These are phyloP conservation scores for Porites australiensis DNA, from an alignment of 64 coral and sea anemone species.

Conservation along the genomic window DNA sequence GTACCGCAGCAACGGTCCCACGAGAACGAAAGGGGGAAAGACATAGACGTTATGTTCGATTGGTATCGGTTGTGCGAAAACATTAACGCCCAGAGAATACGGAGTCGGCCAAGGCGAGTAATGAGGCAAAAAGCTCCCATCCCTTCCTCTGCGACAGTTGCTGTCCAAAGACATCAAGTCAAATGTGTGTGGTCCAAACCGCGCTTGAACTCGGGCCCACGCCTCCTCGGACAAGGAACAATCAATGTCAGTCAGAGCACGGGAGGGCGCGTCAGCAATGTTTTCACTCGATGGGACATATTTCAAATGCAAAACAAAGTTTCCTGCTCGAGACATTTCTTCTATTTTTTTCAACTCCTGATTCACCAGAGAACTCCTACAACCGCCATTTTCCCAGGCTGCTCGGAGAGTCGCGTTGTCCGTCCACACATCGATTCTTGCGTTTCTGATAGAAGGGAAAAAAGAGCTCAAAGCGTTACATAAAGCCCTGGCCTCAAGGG, in stretches of 20 bases:
- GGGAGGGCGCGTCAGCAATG: conserved; percentile 18
- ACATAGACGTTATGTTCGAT: conserved; percentile 37
- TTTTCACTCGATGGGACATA: conserved; percentile 25
- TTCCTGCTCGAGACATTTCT: neutral
- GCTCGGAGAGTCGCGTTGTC: conserved; percentile 15
- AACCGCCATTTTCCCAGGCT: conserved; percentile 45
- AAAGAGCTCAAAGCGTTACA: conserved; percentile 20
- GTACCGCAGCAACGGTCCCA: conserved; percentile 23
- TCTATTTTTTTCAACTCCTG: neutral
- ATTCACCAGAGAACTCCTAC: conserved; percentile 31
- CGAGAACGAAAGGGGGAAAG: conserved; percentile 61
- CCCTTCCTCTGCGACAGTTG: conserved; percentile 10
- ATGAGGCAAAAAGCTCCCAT: conserved; percentile 26
- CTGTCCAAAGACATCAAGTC: conserved; percentile 26
- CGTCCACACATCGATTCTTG: conserved; percentile 17
- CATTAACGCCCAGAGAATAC: conserved; percentile 17
- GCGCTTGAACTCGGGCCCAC: neutral
- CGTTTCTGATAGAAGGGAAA: neutral
- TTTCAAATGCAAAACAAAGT: neutral
- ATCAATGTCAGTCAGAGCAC: neutral
- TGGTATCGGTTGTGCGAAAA: conserved; percentile 36
- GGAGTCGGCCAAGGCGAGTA: conserved; percentile 52
- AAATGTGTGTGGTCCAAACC: conserved; percentile 24
- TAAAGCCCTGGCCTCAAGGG: neutral
- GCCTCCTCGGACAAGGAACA: neutral